Base-by-base conservation (phyloP, 2,113 vertebrate genomes). In the Ciconia maguari region DNA sequence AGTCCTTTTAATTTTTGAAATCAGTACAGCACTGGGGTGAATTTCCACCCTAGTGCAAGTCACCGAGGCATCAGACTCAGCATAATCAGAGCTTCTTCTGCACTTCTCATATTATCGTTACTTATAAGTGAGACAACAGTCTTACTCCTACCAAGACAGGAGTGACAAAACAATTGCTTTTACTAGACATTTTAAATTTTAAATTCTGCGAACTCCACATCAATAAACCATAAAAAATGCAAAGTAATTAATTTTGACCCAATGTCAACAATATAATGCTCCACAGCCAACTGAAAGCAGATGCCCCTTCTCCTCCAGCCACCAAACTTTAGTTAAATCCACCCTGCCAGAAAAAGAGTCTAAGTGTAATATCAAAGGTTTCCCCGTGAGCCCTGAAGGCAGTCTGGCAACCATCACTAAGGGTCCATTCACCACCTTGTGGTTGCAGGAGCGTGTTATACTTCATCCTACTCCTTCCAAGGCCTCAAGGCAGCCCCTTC, bases 321-420 rank as follows among this genome's bases (percentile, higher is more conserved):
- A 70, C 76, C 29, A 27, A 95, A 72, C 38, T 86, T 86, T 1
- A 54, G 51, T 88, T 89, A 95, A 97, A 93, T 90, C 68, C 82
- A 93, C 29, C 10, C 68, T 0, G 0, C 30, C 72, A 95, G 90
- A 83, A 90, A 60, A 80, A 66, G n/a, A 80, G 51, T 38, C 54
- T 42, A 74, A 90, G 55, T 44, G 36, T 78, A 83, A 44, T 96
- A 95, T 96, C 92, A 93, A 94, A 94, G 93, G 85, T 93, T 94
- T 89, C 44, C 20, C 34, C 9, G 6, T 24, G 75, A 86, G 60
- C 51, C 55, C 64, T 69, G 83, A 94, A 89, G 76, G 76, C 34
- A 74, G 64, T 93, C 93, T 96, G 96, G 96, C 64, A 96, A 96
- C 87, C 62, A 88, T 94, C 96, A 94, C 76, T n/a, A 58, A 22